These are phyloP conservation scores for Cetonia aurata DNA, from an alignment of 2,888 invertebrate genomes.

Conservation along the genomic window DNA sequence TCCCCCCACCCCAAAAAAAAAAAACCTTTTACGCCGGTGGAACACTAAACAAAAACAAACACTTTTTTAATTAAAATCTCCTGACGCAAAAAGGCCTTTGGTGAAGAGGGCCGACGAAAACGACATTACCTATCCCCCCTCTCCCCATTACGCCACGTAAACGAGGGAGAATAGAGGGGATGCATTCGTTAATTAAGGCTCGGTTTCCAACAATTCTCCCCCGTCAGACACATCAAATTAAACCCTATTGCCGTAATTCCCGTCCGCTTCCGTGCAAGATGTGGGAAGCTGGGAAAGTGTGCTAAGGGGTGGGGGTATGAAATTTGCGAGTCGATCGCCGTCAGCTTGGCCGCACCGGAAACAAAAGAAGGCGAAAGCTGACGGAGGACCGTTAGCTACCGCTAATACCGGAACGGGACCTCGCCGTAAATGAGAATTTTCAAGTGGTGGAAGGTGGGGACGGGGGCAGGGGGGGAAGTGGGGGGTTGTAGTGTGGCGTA, in stretches of 20 bases:
- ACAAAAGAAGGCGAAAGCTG: constrained; percentile 2
- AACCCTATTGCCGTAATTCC: constrained; percentile 10
- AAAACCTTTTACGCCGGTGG: background rate
- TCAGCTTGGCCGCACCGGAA: background rate
- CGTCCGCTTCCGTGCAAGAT: background rate
- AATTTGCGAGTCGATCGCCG: background rate
- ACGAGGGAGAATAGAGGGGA: background rate
- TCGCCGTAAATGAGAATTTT: too few relatives aligned
- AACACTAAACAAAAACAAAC: constrained; percentile 7
- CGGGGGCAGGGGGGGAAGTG: too few relatives aligned
- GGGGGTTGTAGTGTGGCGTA: too few relatives aligned
- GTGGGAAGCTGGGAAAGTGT: too few relatives aligned
- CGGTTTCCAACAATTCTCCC: background rate
- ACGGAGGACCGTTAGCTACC: background rate
- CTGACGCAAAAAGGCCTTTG: background rate
- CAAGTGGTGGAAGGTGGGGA: too few relatives aligned
- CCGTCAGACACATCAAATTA: background rate
- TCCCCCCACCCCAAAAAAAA: too few relatives aligned
- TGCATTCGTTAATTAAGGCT: constrained; percentile 5
- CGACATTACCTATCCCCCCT: too few relatives aligned
- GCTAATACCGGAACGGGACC: too few relatives aligned
- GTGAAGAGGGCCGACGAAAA: background rate
- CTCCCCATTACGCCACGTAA: too few relatives aligned
- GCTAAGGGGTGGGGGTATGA: too few relatives aligned
- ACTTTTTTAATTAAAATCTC: constrained; percentile 10